These are phyloP conservation scores for Pseudoips prasinana DNA, from an alignment of 2,888 invertebrate species.

Conservation along the genomic window DNA sequence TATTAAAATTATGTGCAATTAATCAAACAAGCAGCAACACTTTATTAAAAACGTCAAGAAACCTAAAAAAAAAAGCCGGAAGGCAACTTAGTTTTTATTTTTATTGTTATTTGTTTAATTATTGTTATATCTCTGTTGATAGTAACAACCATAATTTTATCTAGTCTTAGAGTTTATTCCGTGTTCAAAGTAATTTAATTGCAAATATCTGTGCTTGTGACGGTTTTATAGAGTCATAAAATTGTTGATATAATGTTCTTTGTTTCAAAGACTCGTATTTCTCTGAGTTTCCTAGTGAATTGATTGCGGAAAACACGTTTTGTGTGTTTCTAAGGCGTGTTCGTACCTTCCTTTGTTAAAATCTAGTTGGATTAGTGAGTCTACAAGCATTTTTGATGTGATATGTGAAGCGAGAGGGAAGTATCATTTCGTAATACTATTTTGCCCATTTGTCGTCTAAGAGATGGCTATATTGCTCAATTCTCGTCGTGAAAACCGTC, in stretches of 20 bases:
- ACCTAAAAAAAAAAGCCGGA: slow-evolving; percentile 68
- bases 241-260: slow-evolving; percentile 66
- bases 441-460: slow-evolving; percentile 27
- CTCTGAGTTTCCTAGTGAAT: slow-evolving; percentile 37
- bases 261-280: slow-evolving; percentile 58
- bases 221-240: slow-evolving; percentile 72
- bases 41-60: slow-evolving; percentile 77
- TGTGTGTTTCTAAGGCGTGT: slow-evolving; percentile 19
- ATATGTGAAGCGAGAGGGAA: slow-evolving; percentile 9
- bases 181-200: slow-evolving; percentile 43
- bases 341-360: slow-evolving; percentile 22
- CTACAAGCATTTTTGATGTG: slow-evolving; percentile 16
- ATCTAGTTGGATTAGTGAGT: slow-evolving; percentile 26
- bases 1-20: slow-evolving; percentile 70
- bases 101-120: slow-evolving; percentile 72
- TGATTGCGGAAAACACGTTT: slow-evolving; percentile 28
- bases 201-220: slow-evolving; percentile 55
- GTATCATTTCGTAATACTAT: slow-evolving; percentile 39
- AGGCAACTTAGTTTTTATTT: slow-evolving; percentile 70
- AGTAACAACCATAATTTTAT: slow-evolving; percentile 59
- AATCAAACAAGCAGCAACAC: slow-evolving; percentile 72
- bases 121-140: slow-evolving; percentile 51
- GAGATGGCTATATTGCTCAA: slow-evolving; percentile 53
- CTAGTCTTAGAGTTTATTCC: slow-evolving; percentile 66
- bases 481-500: slow-evolving; percentile 36